phyloP scores from a whole-genome alignment of 2,888 invertebrate species.

The Lasioglossum leucozonium region DNA sequence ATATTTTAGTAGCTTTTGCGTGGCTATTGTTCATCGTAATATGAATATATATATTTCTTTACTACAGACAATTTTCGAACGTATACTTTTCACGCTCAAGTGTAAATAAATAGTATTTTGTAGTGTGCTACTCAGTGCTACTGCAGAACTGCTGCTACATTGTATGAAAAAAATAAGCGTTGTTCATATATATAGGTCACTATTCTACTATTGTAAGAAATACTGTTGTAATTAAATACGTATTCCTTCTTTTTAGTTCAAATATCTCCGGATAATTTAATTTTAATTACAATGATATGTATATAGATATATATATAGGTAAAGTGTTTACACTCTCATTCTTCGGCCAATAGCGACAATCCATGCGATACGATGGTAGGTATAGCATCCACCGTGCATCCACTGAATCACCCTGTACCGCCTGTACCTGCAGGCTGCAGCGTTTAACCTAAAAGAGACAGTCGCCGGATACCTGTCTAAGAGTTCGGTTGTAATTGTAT shows the following conservation, averaged over 20 bases:
- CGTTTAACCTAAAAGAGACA: constrained; percentile 48
- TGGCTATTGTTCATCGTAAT: constrained; percentile 49
- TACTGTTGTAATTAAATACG: not conserved
- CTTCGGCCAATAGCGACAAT: not conserved
- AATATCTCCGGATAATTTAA: not conserved
- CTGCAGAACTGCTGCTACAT: not conserved
- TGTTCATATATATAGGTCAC: not conserved
- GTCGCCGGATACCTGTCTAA: constrained; percentile 38
- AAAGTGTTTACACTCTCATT: not conserved
- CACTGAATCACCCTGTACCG: not conserved
- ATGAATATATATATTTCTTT: not conserved
- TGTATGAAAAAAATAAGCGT: not conserved
- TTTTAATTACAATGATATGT: not conserved
- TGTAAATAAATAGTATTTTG: no score
- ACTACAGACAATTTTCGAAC: not conserved
- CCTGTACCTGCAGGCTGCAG: no score
- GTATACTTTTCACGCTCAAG: not conserved
- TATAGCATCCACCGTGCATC: not conserved
- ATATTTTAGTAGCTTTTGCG: constrained; percentile 65
- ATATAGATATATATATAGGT: not conserved
- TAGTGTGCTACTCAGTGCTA: no score
- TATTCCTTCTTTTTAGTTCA: not conserved
- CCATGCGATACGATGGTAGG: no score
- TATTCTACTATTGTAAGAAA: not conserved
- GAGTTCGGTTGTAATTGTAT: constrained; percentile 11